Evolutionary conservation across 1,140 invertebrate genomes (phyloP).

Genomic region (Drosophila pectinifera): DNA sequence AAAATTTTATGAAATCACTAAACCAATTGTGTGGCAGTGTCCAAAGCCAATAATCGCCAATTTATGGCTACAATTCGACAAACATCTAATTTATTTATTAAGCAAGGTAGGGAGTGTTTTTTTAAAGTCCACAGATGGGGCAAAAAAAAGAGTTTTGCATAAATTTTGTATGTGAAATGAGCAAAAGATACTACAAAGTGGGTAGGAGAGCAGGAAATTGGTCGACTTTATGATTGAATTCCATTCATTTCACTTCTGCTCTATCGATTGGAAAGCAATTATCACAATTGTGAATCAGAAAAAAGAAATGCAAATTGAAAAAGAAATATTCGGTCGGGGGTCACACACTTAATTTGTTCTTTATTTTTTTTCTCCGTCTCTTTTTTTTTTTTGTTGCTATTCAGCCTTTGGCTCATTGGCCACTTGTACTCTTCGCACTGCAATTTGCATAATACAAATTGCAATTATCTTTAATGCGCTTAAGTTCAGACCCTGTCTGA

Average conservation of each 20-base stretch:
- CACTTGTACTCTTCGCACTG: conserved; percentile 26
- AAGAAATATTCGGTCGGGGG: conserved; percentile 12
- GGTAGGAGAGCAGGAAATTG: conserved; percentile 3
- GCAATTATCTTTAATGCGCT: conserved; percentile 65
- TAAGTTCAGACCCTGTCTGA: conserved; percentile 11
- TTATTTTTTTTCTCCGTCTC: conserved; percentile 31
- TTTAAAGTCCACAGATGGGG: neutral
- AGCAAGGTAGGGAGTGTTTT: neutral
- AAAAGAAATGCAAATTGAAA: conserved; percentile 12
- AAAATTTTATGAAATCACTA: conserved; percentile 19
- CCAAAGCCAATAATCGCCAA: conserved; percentile 25
- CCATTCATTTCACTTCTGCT: conserved; percentile 52
- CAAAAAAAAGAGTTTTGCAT: conserved; percentile 7
- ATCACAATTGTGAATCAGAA: conserved; percentile 38
- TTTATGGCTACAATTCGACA: conserved; percentile 30
- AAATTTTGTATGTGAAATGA: conserved; percentile 11
- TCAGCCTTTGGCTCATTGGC: conserved; percentile 3
- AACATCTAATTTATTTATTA: conserved; percentile 30
- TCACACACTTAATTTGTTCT: conserved; percentile 29
- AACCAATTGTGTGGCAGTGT: conserved; percentile 21
- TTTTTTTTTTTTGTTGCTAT: conserved; percentile 3
- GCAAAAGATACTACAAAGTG: conserved; percentile 6
- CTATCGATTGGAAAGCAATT: conserved; percentile 60
- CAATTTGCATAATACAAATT: conserved; percentile 62
- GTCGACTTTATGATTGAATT: conserved; percentile 45